These are phyloP conservation scores for Phrynocephalus forsythii DNA, from an alignment of 2,797 vertebrate genomes.

Conservation along the genomic window DNA sequence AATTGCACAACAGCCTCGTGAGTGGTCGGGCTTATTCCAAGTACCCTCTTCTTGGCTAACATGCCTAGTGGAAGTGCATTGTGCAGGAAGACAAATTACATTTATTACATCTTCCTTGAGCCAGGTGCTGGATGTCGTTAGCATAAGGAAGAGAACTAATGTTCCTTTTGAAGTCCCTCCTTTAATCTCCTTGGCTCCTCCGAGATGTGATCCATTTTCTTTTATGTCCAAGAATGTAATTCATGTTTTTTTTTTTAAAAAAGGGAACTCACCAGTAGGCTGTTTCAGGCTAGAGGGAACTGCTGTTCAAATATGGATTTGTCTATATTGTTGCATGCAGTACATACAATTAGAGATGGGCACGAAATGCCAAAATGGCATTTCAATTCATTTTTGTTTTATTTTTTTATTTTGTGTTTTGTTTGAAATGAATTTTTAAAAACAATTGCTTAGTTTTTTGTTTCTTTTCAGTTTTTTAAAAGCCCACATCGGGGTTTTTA, in stretches of 20 bases:
- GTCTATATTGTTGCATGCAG: slow-evolving; percentile 32
- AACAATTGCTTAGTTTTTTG: too few species aligned
- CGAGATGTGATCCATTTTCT: slow-evolving; percentile 7
- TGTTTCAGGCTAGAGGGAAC: slow-evolving; percentile 32
- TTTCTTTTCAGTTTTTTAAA: too few species aligned
- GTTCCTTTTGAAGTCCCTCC: slow-evolving; percentile 17
- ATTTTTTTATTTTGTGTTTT: too few species aligned
- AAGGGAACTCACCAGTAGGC: neutral
- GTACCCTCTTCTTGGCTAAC: slow-evolving; percentile 39
- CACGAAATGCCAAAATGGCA: too few species aligned
- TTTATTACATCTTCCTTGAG: slow-evolving; percentile 9
- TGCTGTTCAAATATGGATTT: slow-evolving; percentile 29
- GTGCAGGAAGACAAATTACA: slow-evolving; percentile 25
- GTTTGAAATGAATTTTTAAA: too few species aligned
- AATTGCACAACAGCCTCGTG: slow-evolving; percentile 16
- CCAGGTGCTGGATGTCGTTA: slow-evolving; percentile 6
- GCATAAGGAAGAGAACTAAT: neutral
- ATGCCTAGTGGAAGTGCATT: slow-evolving; percentile 3
- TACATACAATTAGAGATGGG: neutral
- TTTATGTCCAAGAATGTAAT: slow-evolving; percentile 23
- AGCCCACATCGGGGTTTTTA: too few species aligned
- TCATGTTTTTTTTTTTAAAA: slow-evolving; percentile 22
- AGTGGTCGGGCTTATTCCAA: slow-evolving; percentile 35
- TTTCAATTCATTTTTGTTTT: too few species aligned
- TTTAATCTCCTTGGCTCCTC: slow-evolving; percentile 25